Percentiles rank a stretch among this genome's conserved stretches.
Conservation (phyloP, 2,888 invertebrate genomes). For the Emmelina monodactyla region DNA sequence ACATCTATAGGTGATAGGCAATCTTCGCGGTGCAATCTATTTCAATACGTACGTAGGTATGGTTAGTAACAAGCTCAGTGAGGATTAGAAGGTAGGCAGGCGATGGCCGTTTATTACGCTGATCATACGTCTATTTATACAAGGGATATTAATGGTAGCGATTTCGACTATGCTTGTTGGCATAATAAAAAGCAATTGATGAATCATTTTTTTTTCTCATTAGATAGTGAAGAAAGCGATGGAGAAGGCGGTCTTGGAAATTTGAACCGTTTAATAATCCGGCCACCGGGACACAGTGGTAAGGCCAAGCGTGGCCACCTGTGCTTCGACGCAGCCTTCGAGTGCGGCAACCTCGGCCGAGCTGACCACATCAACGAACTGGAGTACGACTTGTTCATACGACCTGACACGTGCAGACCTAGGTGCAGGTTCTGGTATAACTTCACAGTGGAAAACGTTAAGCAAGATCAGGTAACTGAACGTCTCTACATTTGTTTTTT, state of each 20-base stretch:
- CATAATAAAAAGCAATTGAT: no score
- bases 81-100: conserved; percentile 10
- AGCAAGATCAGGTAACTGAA: conserved; percentile 80
- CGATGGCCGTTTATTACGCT: conserved; percentile 41
- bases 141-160: conserved; percentile 59
- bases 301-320: conserved; percentile 96
- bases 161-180: no score
- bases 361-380: conserved; percentile 93
- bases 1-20: conserved; percentile 24
- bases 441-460: conserved; percentile 96
- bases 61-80: conserved; percentile 8
- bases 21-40: conserved; percentile 26
- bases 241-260: conserved; percentile 94
- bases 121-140: conserved; percentile 74
- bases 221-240: conserved; percentile 93
- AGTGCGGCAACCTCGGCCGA: conserved; percentile 95
- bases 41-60: conserved; percentile 7
- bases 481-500: no score
- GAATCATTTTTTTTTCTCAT: no score
- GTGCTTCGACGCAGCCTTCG: conserved; percentile 97
- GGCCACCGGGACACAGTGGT: conserved; percentile 91
- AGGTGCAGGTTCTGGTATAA: conserved; percentile 96
- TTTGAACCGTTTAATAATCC: conserved; percentile 85
- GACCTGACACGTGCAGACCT: conserved; percentile 96
- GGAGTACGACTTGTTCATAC: conserved; percentile 95